phyloP scores from a whole-genome alignment of 2,888 invertebrate species.

The Augiades crinisus region DNA sequence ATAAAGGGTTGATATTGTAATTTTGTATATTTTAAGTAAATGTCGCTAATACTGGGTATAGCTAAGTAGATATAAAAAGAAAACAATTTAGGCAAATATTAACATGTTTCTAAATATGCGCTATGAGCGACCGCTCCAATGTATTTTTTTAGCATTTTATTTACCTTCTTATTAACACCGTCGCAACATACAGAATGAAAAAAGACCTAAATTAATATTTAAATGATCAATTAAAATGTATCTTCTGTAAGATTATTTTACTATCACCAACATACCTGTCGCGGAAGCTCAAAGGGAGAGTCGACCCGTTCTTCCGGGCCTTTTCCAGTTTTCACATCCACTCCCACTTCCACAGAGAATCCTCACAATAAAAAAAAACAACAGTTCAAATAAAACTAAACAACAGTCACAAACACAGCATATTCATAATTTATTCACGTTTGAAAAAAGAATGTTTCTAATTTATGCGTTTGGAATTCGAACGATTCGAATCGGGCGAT shows the following conservation, averaged over 20 bases:
- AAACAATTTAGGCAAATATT: too few species aligned
- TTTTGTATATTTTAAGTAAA: too few species aligned
- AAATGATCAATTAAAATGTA: too few species aligned
- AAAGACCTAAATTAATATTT: too few species aligned
- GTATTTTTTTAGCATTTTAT: too few species aligned
- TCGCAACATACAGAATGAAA: too few species aligned
- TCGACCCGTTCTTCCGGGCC: conserved; percentile 58
- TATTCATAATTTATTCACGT: background rate
- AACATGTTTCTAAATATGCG: too few species aligned
- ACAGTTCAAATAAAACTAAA: background rate
- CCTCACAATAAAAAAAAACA: conserved; percentile 11
- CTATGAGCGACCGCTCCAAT: too few species aligned
- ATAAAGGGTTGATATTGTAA: too few species aligned
- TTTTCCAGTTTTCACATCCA: conserved; percentile 62
- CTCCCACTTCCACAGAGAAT: conserved; percentile 38
- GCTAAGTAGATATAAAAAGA: too few species aligned
- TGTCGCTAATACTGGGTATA: too few species aligned
- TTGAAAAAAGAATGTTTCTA: background rate
- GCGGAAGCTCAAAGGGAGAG: conserved; percentile 54
- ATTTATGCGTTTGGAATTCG: conserved; percentile 29
- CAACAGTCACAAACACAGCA: conserved; percentile 16
- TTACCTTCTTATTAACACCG: too few species aligned
- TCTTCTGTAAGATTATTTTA: background rate
- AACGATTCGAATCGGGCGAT: conserved; percentile 28
- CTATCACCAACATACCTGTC: conserved; percentile 51